phyloP scores from a whole-genome alignment of 2,113 vertebrate species.

The Platysteira castanea region DNA sequence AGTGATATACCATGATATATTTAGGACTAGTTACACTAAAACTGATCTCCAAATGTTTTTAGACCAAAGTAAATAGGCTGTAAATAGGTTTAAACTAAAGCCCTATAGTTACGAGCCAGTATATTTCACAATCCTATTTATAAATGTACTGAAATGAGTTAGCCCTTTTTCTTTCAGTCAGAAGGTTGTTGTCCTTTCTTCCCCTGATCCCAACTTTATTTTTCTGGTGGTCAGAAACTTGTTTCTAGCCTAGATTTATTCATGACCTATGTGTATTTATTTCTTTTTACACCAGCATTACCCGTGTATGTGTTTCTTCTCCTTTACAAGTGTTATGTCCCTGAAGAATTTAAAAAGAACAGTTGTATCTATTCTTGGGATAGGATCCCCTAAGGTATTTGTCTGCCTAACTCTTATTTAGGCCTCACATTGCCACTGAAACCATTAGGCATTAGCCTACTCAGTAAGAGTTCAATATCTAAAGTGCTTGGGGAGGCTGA shows the following conservation, averaged over 20 bases:
- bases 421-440: not conserved
- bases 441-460: not conserved
- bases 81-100: not conserved
- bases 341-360: not conserved
- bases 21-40: not conserved
- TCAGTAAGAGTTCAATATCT: not conserved
- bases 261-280: not conserved
- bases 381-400: not conserved
- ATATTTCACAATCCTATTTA: not conserved
- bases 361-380: not conserved
- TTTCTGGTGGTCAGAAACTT: not conserved
- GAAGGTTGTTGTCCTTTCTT: not conserved
- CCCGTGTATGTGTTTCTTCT: not conserved
- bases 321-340: not conserved
- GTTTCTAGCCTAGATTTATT: not conserved
- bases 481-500: not conserved
- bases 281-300: not conserved
- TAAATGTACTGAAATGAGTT: not conserved
- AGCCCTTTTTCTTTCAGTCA: not conserved
- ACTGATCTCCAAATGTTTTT: not conserved
- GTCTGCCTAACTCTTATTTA: not conserved
- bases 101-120: not conserved
- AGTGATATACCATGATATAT: not conserved
- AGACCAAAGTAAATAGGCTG: not conserved
- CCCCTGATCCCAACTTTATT: accelerated